phyloP scores from a whole-genome alignment of 2,888 invertebrate species.

The Mimachlamys varia region DNA sequence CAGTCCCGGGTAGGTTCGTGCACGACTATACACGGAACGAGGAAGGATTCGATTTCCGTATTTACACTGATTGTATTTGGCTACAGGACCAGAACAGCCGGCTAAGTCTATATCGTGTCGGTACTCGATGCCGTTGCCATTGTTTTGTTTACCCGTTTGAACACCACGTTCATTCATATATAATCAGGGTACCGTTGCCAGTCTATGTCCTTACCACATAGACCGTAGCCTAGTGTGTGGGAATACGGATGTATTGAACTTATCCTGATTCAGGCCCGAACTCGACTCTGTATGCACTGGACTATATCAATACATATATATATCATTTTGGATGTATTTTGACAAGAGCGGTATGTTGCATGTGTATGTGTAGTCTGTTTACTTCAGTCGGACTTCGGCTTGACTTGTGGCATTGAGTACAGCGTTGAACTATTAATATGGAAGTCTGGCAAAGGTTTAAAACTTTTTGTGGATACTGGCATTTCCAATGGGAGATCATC shows the following conservation, averaged over 20 bases:
- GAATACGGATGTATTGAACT: too few relatives aligned
- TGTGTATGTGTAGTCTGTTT: too few relatives aligned
- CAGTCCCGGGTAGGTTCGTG: neutral
- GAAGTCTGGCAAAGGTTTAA: conserved; percentile 9
- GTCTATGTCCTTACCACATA: neutral
- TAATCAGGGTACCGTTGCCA: neutral
- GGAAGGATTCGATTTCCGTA: neutral
- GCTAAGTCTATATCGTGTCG: neutral
- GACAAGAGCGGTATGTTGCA: too few relatives aligned
- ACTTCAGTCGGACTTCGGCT: too few relatives aligned
- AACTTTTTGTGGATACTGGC: conserved; percentile 37
- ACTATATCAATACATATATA: too few relatives aligned
- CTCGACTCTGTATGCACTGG: too few relatives aligned
- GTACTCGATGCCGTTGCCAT: neutral
- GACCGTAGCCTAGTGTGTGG: neutral
- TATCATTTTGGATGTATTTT: too few relatives aligned
- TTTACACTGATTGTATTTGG: too few relatives aligned
- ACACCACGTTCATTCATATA: neutral
- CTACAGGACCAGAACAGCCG: neutral
- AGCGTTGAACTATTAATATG: neutral
- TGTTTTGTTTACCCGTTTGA: neutral
- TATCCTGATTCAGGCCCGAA: too few relatives aligned
- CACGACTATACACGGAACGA: neutral
- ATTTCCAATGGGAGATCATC: conserved; percentile 48
- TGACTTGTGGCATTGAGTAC: neutral